These are phyloP conservation scores for Noctuana brunneofusca DNA, from an alignment of 2,888 invertebrate genomes.

Conservation along the genomic window DNA sequence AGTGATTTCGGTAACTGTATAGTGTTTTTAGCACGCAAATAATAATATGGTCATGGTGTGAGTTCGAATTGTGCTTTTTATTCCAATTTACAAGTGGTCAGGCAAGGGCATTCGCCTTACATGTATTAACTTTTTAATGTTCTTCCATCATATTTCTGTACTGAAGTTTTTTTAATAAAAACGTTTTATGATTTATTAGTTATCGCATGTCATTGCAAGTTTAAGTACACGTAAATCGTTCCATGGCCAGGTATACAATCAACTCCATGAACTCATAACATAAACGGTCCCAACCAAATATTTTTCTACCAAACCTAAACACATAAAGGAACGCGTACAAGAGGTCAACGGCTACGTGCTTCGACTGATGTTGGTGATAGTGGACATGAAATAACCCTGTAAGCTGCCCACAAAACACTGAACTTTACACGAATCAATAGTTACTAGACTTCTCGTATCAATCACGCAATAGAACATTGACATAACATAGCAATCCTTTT, in stretches of 20 bases:
- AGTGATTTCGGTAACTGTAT: background rate
- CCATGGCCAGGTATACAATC: slow-evolving; percentile 19
- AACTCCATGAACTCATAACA: slow-evolving; percentile 26
- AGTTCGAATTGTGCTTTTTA: too few species aligned
- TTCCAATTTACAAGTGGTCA: too few species aligned
- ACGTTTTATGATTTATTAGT: too few species aligned
- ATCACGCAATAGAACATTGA: background rate
- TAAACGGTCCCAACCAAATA: slow-evolving; percentile 22
- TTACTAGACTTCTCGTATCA: background rate
- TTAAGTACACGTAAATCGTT: slow-evolving; percentile 13
- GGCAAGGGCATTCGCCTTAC: too few species aligned
- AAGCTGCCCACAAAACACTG: background rate
- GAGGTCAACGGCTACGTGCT: slow-evolving; percentile 26
- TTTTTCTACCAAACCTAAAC: slow-evolving; percentile 26
- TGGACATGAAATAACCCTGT: slow-evolving; percentile 20
- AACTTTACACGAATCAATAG: slow-evolving; percentile 1
- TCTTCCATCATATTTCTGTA: too few species aligned
- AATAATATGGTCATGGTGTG: too few species aligned
- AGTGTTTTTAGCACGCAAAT: too few species aligned
- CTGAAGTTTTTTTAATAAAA: too few species aligned
- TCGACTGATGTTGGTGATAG: slow-evolving; percentile 17
- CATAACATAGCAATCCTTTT: too few species aligned
- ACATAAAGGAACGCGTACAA: slow-evolving; percentile 16
- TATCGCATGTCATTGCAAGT: background rate
- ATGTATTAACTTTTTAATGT: too few species aligned